phyloP scores from a whole-genome alignment of 2,113 vertebrate species.

The Chamaetylas fuelleborni region DNA sequence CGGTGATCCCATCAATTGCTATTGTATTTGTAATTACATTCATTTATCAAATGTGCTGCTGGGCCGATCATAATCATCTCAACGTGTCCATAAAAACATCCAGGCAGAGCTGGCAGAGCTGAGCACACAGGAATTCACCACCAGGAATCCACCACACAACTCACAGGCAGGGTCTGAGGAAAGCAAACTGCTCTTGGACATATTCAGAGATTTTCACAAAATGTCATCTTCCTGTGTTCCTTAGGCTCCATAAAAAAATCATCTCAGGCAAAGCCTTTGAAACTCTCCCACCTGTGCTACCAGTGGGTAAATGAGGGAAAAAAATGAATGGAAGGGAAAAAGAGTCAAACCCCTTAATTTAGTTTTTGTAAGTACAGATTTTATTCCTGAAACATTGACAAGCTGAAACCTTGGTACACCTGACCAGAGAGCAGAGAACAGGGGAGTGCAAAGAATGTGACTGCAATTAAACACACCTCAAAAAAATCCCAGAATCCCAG shows the following conservation, averaged over 20 bases:
- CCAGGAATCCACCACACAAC: background rate
- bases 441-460: rapidly evolving
- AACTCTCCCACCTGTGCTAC: no score
- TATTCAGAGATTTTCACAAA: background rate
- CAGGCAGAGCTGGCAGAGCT: background rate
- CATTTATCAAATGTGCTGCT: conserved; percentile 42
- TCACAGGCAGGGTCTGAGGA: background rate
- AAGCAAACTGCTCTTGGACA: background rate
- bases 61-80: conserved; percentile 9
- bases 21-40: conserved; percentile 36
- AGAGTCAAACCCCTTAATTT: background rate
- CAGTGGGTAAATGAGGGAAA: background rate
- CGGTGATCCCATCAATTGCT: conserved; percentile 25
- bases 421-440: background rate
- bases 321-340: rapidly evolving
- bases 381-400: background rate
- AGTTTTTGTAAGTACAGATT: background rate
- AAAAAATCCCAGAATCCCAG: background rate
- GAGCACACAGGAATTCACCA: background rate
- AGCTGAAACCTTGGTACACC: background rate
- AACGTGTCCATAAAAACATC: background rate
- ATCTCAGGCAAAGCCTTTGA: background rate
- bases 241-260: background rate
- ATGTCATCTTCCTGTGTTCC: rapidly evolving
- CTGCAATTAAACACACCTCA: background rate